Conservation (phyloP, 2,888 invertebrate genomes). For the Himalopsyche kuldschensis region DNA sequence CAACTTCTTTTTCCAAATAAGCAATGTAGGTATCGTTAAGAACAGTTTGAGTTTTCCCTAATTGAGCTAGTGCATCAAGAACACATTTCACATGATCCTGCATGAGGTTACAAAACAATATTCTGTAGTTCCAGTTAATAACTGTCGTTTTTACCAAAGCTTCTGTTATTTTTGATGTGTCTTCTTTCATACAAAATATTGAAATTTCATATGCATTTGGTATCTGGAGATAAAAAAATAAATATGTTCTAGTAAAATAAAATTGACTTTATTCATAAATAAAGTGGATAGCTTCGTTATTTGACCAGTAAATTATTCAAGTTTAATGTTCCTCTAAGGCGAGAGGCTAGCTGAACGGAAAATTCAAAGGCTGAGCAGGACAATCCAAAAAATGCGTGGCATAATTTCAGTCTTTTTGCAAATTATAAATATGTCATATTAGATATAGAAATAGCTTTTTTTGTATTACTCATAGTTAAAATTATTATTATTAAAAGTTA, state of each 20-base stretch:
- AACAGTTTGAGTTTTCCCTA: not conserved
- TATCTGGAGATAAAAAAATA: conserved; percentile 5
- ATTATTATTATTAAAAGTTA: too few relatives aligned
- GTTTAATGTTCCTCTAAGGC: too few relatives aligned
- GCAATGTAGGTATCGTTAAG: conserved; percentile 2
- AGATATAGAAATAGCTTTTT: too few relatives aligned
- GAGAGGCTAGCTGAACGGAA: too few relatives aligned
- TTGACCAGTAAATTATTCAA: too few relatives aligned
- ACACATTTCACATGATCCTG: not conserved
- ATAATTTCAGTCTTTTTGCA: too few relatives aligned
- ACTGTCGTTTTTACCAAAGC: conserved; percentile 14
- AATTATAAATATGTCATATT: too few relatives aligned
- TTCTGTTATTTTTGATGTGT: conserved; percentile 5
- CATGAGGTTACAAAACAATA: conserved; percentile 6
- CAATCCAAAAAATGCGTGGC: too few relatives aligned
- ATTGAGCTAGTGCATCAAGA: not conserved
- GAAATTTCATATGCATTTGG: conserved; percentile 1
- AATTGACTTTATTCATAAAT: too few relatives aligned
- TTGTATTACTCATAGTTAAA: too few relatives aligned
- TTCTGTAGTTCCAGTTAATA: conserved; percentile 10
- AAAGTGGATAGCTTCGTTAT: too few relatives aligned
- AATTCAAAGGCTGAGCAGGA: too few relatives aligned
- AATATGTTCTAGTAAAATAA: not conserved
- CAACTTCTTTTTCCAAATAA: conserved; percentile 6
- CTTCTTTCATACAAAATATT: conserved; percentile 7